Percentiles rank a stretch among this genome's conserved stretches.
Conservation (phyloP, 2,797 vertebrate species). For the Mionectes olivaceus region DNA sequence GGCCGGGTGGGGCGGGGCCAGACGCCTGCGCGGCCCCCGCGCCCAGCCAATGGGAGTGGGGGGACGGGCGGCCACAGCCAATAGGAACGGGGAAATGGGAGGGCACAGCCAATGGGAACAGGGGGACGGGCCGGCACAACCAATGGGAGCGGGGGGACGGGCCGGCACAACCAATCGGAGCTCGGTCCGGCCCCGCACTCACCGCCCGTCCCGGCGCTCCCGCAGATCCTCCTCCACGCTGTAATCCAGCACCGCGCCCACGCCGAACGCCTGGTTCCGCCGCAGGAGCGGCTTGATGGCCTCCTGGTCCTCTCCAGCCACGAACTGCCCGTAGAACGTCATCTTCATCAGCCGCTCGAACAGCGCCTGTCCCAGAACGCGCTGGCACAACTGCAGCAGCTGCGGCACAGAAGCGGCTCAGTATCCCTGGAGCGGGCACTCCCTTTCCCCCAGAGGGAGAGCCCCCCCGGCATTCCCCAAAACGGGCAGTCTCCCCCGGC, state of each 20-base stretch:
- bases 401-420: slow-evolving; percentile 49
- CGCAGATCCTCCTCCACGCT: slow-evolving; percentile 90
- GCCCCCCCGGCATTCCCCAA: background rate
- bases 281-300: slow-evolving; percentile 89
- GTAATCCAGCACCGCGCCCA: slow-evolving; percentile 94
- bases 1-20: background rate
- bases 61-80: background rate
- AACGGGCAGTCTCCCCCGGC: background rate
- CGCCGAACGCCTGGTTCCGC: slow-evolving; percentile 88
- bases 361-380: slow-evolving; percentile 84
- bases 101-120: background rate
- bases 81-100: background rate
- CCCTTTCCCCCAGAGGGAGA: background rate
- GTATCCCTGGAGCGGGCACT: background rate
- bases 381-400: slow-evolving; percentile 85
- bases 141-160: slow-evolving; percentile 16
- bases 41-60: background rate
- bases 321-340: slow-evolving; percentile 97
- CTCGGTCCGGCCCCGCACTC: background rate
- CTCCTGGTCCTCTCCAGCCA: slow-evolving; percentile 92
- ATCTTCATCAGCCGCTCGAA: slow-evolving; percentile 93
- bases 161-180: background rate
- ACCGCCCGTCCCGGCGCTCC: background rate
- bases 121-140: background rate
- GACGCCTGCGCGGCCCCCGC: background rate